Conservation (phyloP, 2,888 invertebrate genomes). For the Meandrusa payeni region DNA sequence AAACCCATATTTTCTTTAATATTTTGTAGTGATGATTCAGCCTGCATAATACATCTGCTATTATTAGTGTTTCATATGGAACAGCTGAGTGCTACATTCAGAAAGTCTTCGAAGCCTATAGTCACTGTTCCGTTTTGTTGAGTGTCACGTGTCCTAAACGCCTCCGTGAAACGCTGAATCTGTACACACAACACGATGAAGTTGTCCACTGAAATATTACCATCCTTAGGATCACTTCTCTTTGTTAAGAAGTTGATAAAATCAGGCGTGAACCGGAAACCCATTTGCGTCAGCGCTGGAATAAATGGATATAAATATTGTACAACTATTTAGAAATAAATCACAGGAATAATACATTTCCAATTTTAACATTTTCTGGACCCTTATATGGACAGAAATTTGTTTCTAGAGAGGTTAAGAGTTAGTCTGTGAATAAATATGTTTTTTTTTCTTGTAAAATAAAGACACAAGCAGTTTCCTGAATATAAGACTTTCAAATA, state of each 20-base stretch:
- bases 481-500: too few species aligned
- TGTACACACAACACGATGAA: slow-evolving; percentile 95
- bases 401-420: too few species aligned
- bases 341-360: too few species aligned
- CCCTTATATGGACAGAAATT: too few species aligned
- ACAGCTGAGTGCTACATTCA: slow-evolving; percentile 89
- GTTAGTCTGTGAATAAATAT: too few species aligned
- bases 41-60: too few species aligned
- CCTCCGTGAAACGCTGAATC: slow-evolving; percentile 93
- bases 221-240: slow-evolving; percentile 84
- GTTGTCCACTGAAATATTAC: slow-evolving; percentile 89
- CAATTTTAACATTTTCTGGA: too few species aligned
- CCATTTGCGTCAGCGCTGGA: slow-evolving; percentile 92
- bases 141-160: slow-evolving; percentile 89
- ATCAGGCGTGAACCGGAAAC: slow-evolving; percentile 89
- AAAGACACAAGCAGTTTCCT: too few species aligned
- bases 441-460: too few species aligned
- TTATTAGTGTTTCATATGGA: slow-evolving; percentile 62
- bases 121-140: slow-evolving; percentile 91
- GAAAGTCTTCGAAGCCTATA: slow-evolving; percentile 95
- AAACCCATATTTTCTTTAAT: too few species aligned
- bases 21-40: too few species aligned
- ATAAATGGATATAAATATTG: slow-evolving; percentile 24
- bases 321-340: too few species aligned
- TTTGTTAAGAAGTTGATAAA: slow-evolving; percentile 87